These are phyloP conservation scores for Monochamus alternatus DNA, from an alignment of 2,888 invertebrate species.

Conservation along the genomic window DNA sequence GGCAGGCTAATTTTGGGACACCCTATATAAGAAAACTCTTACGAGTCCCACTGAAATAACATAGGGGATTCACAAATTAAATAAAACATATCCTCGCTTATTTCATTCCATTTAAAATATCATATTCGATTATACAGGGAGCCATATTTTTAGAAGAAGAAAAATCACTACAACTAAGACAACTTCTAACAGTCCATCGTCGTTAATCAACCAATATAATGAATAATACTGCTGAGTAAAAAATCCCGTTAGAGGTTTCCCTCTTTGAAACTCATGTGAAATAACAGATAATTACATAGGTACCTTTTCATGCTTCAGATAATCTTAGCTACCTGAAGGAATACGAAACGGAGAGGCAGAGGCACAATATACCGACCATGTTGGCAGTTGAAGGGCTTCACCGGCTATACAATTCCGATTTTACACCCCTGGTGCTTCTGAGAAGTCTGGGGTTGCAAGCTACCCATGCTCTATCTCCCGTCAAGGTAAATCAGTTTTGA, in stretches of 20 bases:
- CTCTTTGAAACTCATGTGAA: not conserved
- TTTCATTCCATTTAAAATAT: too few species aligned
- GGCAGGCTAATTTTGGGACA: too few species aligned
- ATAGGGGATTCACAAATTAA: too few species aligned
- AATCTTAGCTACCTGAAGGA: slow-evolving; percentile 80
- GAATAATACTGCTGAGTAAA: too few species aligned
- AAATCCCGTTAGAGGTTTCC: not conserved
- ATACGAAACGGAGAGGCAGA: slow-evolving; percentile 89
- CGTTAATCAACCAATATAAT: too few species aligned
- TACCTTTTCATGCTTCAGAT: slow-evolving; percentile 70
- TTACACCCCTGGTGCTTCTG: slow-evolving; percentile 83
- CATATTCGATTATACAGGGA: too few species aligned
- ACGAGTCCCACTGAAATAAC: too few species aligned
- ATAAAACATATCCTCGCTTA: too few species aligned
- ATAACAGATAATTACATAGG: not conserved
- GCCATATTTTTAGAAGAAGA: too few species aligned
- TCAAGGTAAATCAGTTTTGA: slow-evolving; percentile 76
- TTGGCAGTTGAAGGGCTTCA: slow-evolving; percentile 90
- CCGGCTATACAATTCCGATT: slow-evolving; percentile 83
- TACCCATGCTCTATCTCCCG: slow-evolving; percentile 81
- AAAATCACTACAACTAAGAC: too few species aligned
- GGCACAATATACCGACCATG: slow-evolving; percentile 92
- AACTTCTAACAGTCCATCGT: too few species aligned
- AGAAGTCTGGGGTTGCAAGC: slow-evolving; percentile 88
- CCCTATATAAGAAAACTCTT: too few species aligned